A percentile compares a stretch with the other conserved stretches of the same genome.
phyloP scores from a whole-genome alignment of 1,140 invertebrate genomes.

The Achatina immaculata region DNA sequence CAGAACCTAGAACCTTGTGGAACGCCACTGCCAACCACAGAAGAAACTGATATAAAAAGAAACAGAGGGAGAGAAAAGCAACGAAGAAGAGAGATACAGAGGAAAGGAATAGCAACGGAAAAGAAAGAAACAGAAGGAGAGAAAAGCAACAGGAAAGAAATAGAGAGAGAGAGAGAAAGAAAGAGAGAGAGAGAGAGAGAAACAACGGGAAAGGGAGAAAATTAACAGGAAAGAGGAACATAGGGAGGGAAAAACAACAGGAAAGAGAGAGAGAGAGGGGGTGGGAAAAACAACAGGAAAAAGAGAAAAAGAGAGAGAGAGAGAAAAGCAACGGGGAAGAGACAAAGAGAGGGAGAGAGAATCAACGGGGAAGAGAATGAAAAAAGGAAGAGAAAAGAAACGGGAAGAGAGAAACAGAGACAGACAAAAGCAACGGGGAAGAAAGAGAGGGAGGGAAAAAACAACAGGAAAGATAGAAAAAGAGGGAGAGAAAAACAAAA shows the following conservation, averaged over 20 bases:
- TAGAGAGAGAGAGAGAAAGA: slow-evolving; percentile 6
- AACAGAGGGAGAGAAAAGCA: neutral
- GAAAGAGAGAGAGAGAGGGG: slow-evolving; percentile 1
- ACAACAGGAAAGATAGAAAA: neutral
- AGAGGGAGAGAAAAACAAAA: neutral
- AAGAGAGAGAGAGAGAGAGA: slow-evolving; percentile 22
- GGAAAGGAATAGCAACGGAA: too few relatives aligned
- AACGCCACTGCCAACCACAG: too few relatives aligned
- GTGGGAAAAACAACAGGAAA: neutral
- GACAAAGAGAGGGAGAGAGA: neutral
- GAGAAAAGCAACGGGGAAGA: neutral
- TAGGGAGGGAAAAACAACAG: neutral
- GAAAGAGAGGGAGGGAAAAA: slow-evolving; percentile 2
- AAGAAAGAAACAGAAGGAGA: too few relatives aligned
- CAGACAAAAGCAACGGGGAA: neutral
- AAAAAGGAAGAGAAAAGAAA: neutral
- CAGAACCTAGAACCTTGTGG: too few relatives aligned
- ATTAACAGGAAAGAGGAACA: neutral
- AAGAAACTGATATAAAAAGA: neutral
- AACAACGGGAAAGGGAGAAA: neutral
- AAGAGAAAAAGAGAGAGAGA: slow-evolving; percentile 1
- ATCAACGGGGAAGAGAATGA: neutral
- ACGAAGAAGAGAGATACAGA: neutral
- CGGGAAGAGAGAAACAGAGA: neutral
- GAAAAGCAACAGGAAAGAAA: too few relatives aligned